phyloP scores from a whole-genome alignment of 2,113 vertebrate species.

The Labrus mixtus region DNA sequence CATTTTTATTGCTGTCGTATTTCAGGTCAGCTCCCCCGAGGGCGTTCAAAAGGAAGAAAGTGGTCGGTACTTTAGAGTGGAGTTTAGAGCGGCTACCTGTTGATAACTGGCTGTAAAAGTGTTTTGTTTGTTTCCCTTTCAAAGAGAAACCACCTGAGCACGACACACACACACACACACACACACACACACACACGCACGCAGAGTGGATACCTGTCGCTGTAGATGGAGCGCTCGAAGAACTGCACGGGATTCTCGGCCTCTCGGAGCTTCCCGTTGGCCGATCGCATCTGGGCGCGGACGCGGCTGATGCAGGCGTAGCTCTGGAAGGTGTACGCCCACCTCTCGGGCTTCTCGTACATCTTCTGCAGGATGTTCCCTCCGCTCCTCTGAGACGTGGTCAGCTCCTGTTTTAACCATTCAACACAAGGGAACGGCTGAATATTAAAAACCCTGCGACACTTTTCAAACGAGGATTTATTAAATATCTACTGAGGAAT shows the following conservation, averaged over 20 bases:
- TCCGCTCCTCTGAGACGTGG: slow-evolving; percentile 89
- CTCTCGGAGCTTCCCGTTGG: slow-evolving; percentile 83
- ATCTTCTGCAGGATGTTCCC: slow-evolving; percentile 94
- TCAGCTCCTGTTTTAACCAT: slow-evolving; percentile 85
- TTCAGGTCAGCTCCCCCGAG: too few species aligned
- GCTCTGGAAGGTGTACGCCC: slow-evolving; percentile 95
- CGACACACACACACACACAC: too few species aligned
- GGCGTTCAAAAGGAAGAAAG: too few species aligned
- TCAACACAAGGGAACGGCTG: neutral
- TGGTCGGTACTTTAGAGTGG: too few species aligned
- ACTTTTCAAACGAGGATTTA: too few species aligned
- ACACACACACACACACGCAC: too few species aligned
- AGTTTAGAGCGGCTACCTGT: too few species aligned
- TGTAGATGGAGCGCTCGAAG: slow-evolving; percentile 95
- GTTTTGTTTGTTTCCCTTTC: neutral
- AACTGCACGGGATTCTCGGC: slow-evolving; percentile 88
- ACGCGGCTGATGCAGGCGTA: slow-evolving; percentile 95
- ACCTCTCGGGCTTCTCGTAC: slow-evolving; percentile 94
- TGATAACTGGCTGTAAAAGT: too few species aligned
- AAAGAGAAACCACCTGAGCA: too few species aligned
- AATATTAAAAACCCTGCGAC: neutral
- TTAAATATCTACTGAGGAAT: too few species aligned
- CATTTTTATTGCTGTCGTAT: too few species aligned
- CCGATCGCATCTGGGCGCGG: slow-evolving; percentile 86
- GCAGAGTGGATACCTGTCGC: slow-evolving; percentile 90